These are phyloP conservation scores for Opisthocomus hoazin DNA, from an alignment of 2,113 vertebrate species.

Conservation along the genomic window DNA sequence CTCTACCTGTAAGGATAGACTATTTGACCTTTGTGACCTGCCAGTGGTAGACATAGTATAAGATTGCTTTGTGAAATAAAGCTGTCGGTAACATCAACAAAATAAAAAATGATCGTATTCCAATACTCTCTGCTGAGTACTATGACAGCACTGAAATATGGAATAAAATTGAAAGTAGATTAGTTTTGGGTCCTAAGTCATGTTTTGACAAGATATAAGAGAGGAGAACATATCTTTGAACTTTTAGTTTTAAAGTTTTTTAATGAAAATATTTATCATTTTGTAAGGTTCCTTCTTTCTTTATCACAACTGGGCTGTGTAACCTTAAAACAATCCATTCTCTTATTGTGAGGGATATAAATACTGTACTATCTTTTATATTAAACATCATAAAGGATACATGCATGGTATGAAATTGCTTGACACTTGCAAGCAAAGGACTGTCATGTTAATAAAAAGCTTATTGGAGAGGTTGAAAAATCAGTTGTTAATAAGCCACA, in stretches of 20 bases:
- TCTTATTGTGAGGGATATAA: constrained; percentile 73
- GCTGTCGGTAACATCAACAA: constrained; percentile 94
- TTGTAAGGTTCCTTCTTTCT: constrained; percentile 76
- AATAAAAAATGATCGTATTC: constrained; percentile 93
- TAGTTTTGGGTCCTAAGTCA: constrained; percentile 96
- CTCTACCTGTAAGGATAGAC: constrained; percentile 79
- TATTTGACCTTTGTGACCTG: constrained; percentile 88
- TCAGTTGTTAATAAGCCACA: constrained; percentile 72
- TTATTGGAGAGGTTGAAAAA: constrained; percentile 67
- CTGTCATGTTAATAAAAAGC: constrained; percentile 69
- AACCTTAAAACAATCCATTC: constrained; percentile 78
- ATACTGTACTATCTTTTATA: constrained; percentile 73
- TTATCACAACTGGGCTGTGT: constrained; percentile 68
- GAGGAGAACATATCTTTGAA: constrained; percentile 75
- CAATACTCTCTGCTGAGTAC: constrained; percentile 82
- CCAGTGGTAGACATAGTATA: constrained; percentile 86
- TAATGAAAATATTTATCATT: constrained; percentile 86
- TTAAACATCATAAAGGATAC: constrained; percentile 69
- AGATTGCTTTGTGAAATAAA: constrained; percentile 99
- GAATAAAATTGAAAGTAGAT: constrained; percentile 96
- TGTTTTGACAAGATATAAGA: constrained; percentile 89
- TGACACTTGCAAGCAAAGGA: constrained; percentile 62
- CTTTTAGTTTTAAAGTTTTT: constrained; percentile 85
- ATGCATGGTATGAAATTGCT: background rate
- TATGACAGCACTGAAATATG: constrained; percentile 96